Evolutionary conservation across 1,140 invertebrate species (phyloP), one percentile per base, ranked within the genome.

Genomic region (Megalonaias nervosa): DNA sequence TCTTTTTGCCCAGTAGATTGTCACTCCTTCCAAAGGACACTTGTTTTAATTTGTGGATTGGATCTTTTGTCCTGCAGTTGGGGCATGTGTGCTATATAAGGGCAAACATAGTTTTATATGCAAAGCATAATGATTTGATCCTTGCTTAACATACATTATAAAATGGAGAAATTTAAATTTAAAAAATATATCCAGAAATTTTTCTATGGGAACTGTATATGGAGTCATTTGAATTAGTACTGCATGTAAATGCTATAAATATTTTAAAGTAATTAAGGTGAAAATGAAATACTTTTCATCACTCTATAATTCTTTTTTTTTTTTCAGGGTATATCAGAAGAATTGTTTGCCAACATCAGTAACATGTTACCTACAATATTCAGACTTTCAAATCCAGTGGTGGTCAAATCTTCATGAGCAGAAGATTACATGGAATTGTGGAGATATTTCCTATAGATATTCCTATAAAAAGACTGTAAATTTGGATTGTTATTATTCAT

Each of bases 321-420:
- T 83, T 94, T 94, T n/a, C 91, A 95, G 92, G 94, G 94, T 81
- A 95, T 97, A 87, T 96, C 95, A 2, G 95, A 96, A 81, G 95
- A 95, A 85, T 93, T 97, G 62, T 98, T 98, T 90, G 93, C 93
- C 56, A 94, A 94, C 23, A 91, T 98, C 69, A 95, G 96, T 4
- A 93, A 94, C 59, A 97, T 98, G 95, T 91, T 98, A 74, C 96
- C 96, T 17, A 95, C 94, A 84, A 97, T 97, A 83, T 98, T 98
- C 89, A 93, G 96, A 78, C 94, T 97, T 56, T 97, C 96, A 1
- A 97, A 98, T 93, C 96, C 97, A 16, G 76, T 89, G 5, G 81
- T 85, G 13, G 83, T 85, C 31, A 87, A 84, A 66, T 81, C 81
- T 70, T 56, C 31, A 21, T 21, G 11, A 67, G 0, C 26, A 17